A percentile compares a stretch with the other conserved stretches of the same genome.
Conservation (phyloP, 2,888 invertebrate genomes). For the Nymphalis urticae region DNA sequence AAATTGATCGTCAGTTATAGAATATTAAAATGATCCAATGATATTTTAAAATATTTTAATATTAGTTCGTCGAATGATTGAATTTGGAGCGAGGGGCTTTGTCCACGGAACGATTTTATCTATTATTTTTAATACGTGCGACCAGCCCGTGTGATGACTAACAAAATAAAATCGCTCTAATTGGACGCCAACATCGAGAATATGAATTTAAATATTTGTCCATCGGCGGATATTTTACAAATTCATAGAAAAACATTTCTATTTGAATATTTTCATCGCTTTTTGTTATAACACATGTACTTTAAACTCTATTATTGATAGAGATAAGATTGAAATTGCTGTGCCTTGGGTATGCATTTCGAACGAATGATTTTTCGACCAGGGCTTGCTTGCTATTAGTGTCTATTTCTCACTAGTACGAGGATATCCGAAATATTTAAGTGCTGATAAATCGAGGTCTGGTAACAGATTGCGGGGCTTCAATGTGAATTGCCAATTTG, state of each 20-base stretch:
- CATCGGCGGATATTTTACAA: slow-evolving; percentile 34
- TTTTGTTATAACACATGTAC: background rate
- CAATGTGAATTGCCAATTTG: slow-evolving; percentile 11
- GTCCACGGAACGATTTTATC: slow-evolving; percentile 15
- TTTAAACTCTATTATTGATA: background rate
- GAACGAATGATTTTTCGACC: slow-evolving; percentile 19
- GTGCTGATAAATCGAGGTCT: slow-evolving; percentile 27
- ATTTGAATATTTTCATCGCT: slow-evolving; percentile 29
- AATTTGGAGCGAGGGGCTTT: slow-evolving; percentile 16
- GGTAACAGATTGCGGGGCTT: slow-evolving; percentile 23
- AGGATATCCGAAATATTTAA: slow-evolving; percentile 26
- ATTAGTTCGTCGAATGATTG: slow-evolving; percentile 16
- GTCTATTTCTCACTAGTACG: slow-evolving; percentile 24
- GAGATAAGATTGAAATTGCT: background rate
- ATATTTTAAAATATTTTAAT: slow-evolving; percentile 16
- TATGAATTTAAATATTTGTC: slow-evolving; percentile 34
- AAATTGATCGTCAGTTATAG: background rate
- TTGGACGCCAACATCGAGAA: slow-evolving; percentile 28
- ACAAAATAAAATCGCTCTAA: slow-evolving; percentile 35
- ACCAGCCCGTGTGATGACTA: slow-evolving; percentile 20
- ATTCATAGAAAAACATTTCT: slow-evolving; percentile 32
- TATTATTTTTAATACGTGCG: slow-evolving; percentile 32
- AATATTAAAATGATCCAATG: slow-evolving; percentile 5
- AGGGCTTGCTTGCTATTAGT: slow-evolving; percentile 6
- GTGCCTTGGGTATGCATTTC: background rate